Evolutionary conservation across 2,797 vertebrate species (phyloP).

Genomic region (Mergus octosetaceus): DNA sequence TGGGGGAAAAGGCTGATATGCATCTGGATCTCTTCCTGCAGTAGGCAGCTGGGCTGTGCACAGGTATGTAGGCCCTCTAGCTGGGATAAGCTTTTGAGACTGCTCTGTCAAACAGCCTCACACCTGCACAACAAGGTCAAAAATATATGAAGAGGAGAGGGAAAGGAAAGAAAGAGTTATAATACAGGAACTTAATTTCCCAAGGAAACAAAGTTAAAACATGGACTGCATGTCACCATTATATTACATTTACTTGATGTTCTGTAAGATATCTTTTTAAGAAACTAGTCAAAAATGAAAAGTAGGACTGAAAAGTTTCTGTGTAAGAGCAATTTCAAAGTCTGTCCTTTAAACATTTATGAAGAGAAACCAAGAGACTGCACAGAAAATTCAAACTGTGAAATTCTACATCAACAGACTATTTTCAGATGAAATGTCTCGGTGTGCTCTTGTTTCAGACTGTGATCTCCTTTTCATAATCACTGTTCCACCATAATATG

Average conservation of each 20-base stretch:
- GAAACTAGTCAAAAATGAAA: not conserved
- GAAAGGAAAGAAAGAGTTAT: not conserved
- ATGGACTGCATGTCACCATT: accelerated
- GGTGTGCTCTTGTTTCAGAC: not conserved
- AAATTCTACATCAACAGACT: not conserved
- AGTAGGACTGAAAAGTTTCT: not conserved
- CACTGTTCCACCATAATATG: not conserved
- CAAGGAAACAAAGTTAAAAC: not conserved
- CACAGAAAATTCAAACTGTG: not conserved
- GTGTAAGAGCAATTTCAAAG: not conserved
- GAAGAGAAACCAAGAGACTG: not conserved
- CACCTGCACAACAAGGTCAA: not conserved
- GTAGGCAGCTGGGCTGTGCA: not conserved
- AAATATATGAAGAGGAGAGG: not conserved
- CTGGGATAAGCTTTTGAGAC: not conserved
- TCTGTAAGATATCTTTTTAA: not conserved
- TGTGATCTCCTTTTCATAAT: not conserved
- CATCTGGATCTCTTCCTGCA: not conserved
- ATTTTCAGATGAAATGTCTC: not conserved
- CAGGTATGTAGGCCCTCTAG: not conserved
- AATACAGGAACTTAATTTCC: not conserved
- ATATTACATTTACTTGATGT: not conserved
- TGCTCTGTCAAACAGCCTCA: not conserved
- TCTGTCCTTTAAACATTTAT: not conserved
- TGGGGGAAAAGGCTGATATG: not conserved